phyloP scores from a whole-genome alignment of 1,140 invertebrate species.

The Drosophila tani region DNA sequence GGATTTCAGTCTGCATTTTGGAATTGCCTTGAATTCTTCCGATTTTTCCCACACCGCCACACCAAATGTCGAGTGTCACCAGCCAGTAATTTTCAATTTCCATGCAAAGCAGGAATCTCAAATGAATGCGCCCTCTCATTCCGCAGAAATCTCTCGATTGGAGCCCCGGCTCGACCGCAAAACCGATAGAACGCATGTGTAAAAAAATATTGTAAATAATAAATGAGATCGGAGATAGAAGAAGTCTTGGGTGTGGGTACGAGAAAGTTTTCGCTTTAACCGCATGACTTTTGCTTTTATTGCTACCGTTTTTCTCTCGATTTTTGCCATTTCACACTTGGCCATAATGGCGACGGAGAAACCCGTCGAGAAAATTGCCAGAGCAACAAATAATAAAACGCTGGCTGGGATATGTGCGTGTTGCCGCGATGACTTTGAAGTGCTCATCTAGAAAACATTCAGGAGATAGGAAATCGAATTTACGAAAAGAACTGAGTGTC shows the following conservation, averaged over 20 bases:
- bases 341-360: conserved; percentile 27
- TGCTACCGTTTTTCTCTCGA: conserved; percentile 33
- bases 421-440: conserved; percentile 43
- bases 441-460: conserved; percentile 22
- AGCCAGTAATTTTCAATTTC: conserved; percentile 57
- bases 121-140: conserved; percentile 32
- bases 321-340: conserved; percentile 58
- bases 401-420: conserved; percentile 4
- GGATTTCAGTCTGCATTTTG: conserved; percentile 42
- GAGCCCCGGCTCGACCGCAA: conserved; percentile 5
- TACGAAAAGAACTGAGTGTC: neutral
- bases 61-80: conserved; percentile 25
- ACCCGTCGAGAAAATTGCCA: conserved; percentile 33
- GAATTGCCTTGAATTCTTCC: conserved; percentile 16
- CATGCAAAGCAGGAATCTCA: conserved; percentile 47
- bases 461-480: conserved; percentile 26
- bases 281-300: conserved; percentile 57
- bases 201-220: conserved; percentile 61
- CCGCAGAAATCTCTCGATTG: conserved; percentile 9
- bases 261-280: conserved; percentile 43
- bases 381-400: conserved; percentile 42
- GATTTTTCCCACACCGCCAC: neutral
- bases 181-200: conserved; percentile 35
- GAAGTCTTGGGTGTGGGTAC: neutral
- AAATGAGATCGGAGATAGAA: conserved; percentile 47